These are phyloP conservation scores for Hypomesus transpacificus DNA, from an alignment of 2,113 vertebrate genomes.

Conservation along the genomic window DNA sequence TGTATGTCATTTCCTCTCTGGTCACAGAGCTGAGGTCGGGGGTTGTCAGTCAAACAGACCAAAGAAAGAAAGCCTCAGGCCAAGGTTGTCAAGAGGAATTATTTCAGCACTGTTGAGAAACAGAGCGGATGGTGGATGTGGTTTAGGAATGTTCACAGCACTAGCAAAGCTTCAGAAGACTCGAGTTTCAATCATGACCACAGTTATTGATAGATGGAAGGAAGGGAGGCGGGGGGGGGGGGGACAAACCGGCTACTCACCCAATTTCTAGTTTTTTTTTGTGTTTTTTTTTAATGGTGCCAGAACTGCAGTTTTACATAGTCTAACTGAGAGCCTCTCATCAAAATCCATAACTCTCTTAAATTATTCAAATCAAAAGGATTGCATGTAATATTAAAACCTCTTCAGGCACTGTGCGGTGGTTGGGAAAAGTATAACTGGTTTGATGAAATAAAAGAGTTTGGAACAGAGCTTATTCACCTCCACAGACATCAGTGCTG, in stretches of 20 bases:
- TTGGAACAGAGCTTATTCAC: conserved; percentile 30
- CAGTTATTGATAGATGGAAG: no score
- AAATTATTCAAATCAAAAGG: conserved; percentile 72
- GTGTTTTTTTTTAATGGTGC: no score
- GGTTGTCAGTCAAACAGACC: conserved; percentile 22
- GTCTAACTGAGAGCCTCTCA: conserved; percentile 57
- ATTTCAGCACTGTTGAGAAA: conserved; percentile 34
- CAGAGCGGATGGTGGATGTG: conserved; percentile 19
- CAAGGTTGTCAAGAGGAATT: conserved; percentile 17
- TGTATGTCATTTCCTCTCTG: conserved; percentile 9
- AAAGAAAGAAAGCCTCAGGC: conserved; percentile 15
- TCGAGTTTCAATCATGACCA: no score
- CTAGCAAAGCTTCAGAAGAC: not conserved
- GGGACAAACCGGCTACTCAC: no score
- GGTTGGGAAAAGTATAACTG: conserved; percentile 34
- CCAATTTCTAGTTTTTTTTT: no score
- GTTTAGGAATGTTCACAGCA: not conserved
- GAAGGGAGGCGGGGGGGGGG: no score
- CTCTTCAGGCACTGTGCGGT: conserved; percentile 61
- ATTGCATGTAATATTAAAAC: conserved; percentile 73
- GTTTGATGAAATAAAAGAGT: conserved; percentile 1
- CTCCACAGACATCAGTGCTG: not conserved
- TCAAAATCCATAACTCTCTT: conserved; percentile 65
- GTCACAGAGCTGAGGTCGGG: conserved; percentile 17
- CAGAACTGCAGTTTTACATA: no score